Base-by-base conservation (phyloP, 2,113 vertebrate species). In the Leptobrachium ailaonicum region DNA sequence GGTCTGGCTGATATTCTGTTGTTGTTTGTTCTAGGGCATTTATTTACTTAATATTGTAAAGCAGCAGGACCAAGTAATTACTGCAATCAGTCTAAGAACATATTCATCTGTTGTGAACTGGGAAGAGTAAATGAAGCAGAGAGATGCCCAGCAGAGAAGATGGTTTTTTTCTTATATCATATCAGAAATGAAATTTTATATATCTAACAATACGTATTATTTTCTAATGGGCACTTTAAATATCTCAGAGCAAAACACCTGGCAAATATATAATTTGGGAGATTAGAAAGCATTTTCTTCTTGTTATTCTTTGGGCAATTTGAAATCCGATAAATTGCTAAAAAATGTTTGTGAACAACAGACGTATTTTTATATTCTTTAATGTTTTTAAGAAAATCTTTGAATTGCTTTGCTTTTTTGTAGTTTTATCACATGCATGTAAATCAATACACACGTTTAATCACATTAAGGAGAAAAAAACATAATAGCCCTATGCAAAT, bases 21-120 rank as follows among this genome's bases (percentile, higher is more conserved):
- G 74, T 71, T 78, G 77, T 83, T 85, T 82, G 73, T 84, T 85
- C 85, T 41, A 87, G 77, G 82, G 79, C 80, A 83, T 91, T 87
- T 90, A 89, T 92, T 90, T 93, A 89, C 88, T 86, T 91, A 92
- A 91, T 91, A 86, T 71, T 88, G 87, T 76, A 82, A 82, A 92
- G 89, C 92, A 91, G 88, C 87, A 91, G 88, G 90, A 88, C 87
- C 86, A 80, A 87, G 85, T 93, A 93, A 95, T 96, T 94, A 94
- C 70, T 64, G 82, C 90, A 91, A 93, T 94, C 93, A 92, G 88
- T 91, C 88, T 88, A 89, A 83, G 85, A 89, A 83, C 85, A 83
- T 89, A 92, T 95, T 91, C 90, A 92, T 95, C 91, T 92, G 90
- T 89, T 85, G 89, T 93, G 89, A 94, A 89, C 93, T 86, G 79